Evolutionary conservation across 2,113 vertebrate species (phyloP), one percentile per base, ranked within the genome.

Genomic region (Odontesthes bonariensis): DNA sequence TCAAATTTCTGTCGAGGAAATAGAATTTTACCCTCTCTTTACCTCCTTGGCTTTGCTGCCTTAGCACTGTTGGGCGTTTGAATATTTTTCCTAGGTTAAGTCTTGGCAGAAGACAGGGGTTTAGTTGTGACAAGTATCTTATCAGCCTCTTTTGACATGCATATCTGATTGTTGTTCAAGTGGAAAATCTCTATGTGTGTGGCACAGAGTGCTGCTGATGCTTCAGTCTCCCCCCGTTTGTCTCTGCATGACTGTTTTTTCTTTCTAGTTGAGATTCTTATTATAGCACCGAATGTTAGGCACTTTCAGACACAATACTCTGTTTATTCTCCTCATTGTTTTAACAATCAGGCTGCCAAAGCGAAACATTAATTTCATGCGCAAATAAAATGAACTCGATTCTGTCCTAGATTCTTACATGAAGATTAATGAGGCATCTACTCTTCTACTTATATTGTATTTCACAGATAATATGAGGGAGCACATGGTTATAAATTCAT

Each of bases 391-490:
- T 19, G 4, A 16, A 49, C 17, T 31, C 20, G 20, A 49, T 35
- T 55, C 44, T 33, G 46, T 49, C 32, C 27, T 33, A 19, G 23
- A n/a, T 40, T 74, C 23, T 23, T 59, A 10, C 23, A 31, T 66
- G 0, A 19, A 51, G 12, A 22, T 40, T 58, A 49, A 27, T n/a
- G 46, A 33, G 0, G 10, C 31, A 44, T 64, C 31, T 10, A 32
- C 1, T 1, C 9, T 44, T 31, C 31, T 56, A 54, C 73, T 60
- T 73, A 73, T 58, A 77, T 46, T 78, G 23, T 40, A 35, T 51
- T 69, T 82, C 73, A 79, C 75, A 62, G 79, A 54, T 88, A 75
- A 68, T 61, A 73, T 62, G 73, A 84, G 20, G 32, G 60, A 86
- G 44, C 80, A 82, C 75, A 80, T 83, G 74, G 60, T 70, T 27